Percentiles rank a stretch among this genome's conserved stretches.
Evolutionary conservation across 2,113 vertebrate genomes (phyloP).

Genomic region (Hydrolagus affinis): DNA sequence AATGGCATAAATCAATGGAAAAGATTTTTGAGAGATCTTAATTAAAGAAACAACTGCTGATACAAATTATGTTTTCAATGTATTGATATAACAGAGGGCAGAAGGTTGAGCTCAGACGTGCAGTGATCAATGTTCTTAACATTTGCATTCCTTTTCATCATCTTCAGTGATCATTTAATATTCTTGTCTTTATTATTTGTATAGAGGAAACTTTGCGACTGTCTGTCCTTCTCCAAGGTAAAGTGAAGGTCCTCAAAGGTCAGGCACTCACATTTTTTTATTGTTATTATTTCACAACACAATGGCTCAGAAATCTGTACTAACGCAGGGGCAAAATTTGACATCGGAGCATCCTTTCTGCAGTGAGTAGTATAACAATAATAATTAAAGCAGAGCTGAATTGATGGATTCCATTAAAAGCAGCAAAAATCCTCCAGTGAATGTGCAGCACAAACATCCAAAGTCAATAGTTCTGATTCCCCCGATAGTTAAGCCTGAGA

Average conservation of each 20-base stretch:
- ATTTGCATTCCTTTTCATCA: slow-evolving; percentile 74
- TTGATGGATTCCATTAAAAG: slow-evolving; percentile 55
- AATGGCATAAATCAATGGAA: slow-evolving; percentile 76
- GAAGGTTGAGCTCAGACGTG: slow-evolving; percentile 49
- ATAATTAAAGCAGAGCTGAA: slow-evolving; percentile 57
- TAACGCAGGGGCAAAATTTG: slow-evolving; percentile 33
- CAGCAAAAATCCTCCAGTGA: slow-evolving; percentile 56
- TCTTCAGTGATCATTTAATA: slow-evolving; percentile 57
- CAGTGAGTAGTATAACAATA: slow-evolving; percentile 51
- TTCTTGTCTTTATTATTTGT: slow-evolving; percentile 49
- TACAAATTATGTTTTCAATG: slow-evolving; percentile 87
- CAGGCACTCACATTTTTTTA: slow-evolving; percentile 46
- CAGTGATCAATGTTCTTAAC: slow-evolving; percentile 62
- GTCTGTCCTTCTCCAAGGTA: slow-evolving; percentile 61
- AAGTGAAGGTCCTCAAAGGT: slow-evolving; percentile 55
- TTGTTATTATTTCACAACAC: slow-evolving; percentile 46
- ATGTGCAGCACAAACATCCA: slow-evolving; percentile 52
- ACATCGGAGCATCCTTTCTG: slow-evolving; percentile 38
- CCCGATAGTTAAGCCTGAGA: slow-evolving; percentile 62
- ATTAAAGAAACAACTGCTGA: slow-evolving; percentile 93
- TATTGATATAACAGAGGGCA: slow-evolving; percentile 61
- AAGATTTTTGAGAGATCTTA: slow-evolving; percentile 82
- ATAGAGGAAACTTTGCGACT: slow-evolving; percentile 45
- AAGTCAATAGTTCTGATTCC: slow-evolving; percentile 65
- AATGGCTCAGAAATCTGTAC: slow-evolving; percentile 34